These are phyloP conservation scores for Plutomurus gul DNA, from an alignment of 1,140 invertebrate genomes.

Conservation along the genomic window DNA sequence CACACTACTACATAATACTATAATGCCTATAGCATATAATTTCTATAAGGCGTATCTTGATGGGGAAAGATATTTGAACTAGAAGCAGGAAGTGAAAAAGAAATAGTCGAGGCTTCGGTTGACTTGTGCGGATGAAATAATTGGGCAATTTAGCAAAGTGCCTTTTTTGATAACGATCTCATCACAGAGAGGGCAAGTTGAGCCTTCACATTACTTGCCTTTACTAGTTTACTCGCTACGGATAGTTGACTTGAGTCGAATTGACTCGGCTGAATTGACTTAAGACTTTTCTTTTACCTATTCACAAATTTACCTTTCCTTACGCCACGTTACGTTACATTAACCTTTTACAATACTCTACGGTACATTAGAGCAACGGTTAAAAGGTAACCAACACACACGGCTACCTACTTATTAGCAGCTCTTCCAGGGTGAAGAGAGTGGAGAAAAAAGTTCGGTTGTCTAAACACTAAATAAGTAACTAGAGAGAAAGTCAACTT, in stretches of 20 bases:
- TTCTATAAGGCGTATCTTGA: too few species aligned
- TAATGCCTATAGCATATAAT: too few species aligned
- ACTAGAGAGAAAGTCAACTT: neutral
- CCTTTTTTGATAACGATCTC: conserved; percentile 43
- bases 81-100: neutral
- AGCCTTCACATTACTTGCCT: neutral
- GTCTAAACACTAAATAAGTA: too few species aligned
- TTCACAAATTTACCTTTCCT: conserved; percentile 2
- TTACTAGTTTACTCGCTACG: neutral
- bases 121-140: conserved; percentile 38
- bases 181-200: neutral
- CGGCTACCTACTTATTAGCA: too few species aligned
- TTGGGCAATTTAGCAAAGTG: conserved; percentile 50
- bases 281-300: neutral
- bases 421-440: too few species aligned
- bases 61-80: neutral
- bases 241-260: neutral
- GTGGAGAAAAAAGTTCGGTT: too few species aligned
- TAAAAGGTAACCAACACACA: too few species aligned
- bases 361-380: neutral
- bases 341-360: neutral
- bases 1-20: too few species aligned
- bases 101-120: conserved; percentile 2
- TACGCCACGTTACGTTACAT: neutral
- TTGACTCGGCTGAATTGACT: neutral